A percentile compares a stretch with the other conserved stretches of the same genome.
These are phyloP conservation scores for Caenorhabditis remanei DNA, from an alignment of 1,140 invertebrate genomes.

Conservation along the genomic window DNA sequence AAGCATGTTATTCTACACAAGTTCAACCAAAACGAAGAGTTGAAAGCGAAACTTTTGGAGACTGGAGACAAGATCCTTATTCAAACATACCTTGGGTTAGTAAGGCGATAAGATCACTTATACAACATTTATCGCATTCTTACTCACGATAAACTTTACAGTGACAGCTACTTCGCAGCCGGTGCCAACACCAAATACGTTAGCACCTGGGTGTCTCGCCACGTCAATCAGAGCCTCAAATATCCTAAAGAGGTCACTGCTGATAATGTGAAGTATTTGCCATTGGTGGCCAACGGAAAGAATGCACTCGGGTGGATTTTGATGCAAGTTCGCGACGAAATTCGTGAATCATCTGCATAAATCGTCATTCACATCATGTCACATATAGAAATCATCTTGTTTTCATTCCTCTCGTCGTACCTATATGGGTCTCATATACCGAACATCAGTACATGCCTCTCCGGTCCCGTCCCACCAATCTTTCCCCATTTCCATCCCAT, in stretches of 20 bases:
- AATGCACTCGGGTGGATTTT: conserved; percentile 37
- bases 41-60: conserved; percentile 4
- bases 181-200: neutral
- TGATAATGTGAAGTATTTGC: conserved; percentile 3
- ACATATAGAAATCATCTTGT: neutral
- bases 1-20: conserved; percentile 36
- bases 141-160: neutral
- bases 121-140: neutral
- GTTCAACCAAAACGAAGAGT: conserved; percentile 17
- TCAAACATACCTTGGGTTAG: conserved; percentile 38
- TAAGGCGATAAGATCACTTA: neutral
- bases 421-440: neutral
- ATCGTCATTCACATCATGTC: too few species aligned
- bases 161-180: conserved; percentile 18
- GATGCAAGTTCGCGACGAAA: conserved; percentile 38
- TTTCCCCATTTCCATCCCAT: too few species aligned
- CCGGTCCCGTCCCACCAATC: too few species aligned
- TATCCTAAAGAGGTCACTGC: neutral
- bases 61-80: conserved; percentile 44
- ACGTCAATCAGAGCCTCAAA: neutral
- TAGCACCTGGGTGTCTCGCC: neutral
- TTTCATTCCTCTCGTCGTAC: neutral
- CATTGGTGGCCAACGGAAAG: conserved; percentile 48
- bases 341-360: neutral
- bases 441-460: too few species aligned